These are phyloP conservation scores for Ellobius talpinus DNA, from an alignment of 2,113 vertebrate species.

Conservation along the genomic window DNA sequence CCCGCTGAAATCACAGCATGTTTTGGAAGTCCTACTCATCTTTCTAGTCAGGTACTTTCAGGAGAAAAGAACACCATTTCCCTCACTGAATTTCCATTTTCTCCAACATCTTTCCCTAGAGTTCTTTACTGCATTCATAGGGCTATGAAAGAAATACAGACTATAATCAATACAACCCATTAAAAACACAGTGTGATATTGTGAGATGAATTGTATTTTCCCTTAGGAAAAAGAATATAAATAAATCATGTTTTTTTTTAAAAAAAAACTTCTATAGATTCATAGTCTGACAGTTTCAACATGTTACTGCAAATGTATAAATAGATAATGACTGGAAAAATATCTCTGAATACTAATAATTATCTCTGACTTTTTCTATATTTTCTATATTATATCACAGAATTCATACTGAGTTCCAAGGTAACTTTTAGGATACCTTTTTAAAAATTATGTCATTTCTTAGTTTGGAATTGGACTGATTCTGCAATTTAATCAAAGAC, in stretches of 20 bases:
- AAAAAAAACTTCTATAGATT: not conserved
- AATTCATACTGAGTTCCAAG: not conserved
- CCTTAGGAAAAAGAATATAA: slow-evolving; percentile 26
- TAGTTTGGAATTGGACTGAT: slow-evolving; percentile 22
- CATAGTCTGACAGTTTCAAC: slow-evolving; percentile 12
- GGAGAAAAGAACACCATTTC: not conserved
- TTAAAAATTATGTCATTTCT: slow-evolving; percentile 53
- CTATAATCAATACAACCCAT: slow-evolving; percentile 18
- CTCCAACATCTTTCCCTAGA: not conserved
- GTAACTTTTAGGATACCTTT: not conserved
- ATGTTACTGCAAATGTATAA: slow-evolving; percentile 3
- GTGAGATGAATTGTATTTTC: slow-evolving; percentile 51
- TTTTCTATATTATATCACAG: slow-evolving; percentile 22
- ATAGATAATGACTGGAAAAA: not conserved
- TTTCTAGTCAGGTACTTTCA: not conserved
- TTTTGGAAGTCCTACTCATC: not conserved
- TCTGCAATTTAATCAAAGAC: slow-evolving; percentile 10
- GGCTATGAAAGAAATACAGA: slow-evolving; percentile 22
- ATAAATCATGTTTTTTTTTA: slow-evolving; percentile 47
- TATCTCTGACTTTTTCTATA: not conserved
- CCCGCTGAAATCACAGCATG: not conserved
- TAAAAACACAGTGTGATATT: slow-evolving; percentile 50
- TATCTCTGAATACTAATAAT: not conserved
- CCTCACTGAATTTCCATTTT: not conserved
- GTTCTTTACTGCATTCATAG: not conserved